phyloP scores from a whole-genome alignment of 2,888 invertebrate species.

The Thyatira batis region DNA sequence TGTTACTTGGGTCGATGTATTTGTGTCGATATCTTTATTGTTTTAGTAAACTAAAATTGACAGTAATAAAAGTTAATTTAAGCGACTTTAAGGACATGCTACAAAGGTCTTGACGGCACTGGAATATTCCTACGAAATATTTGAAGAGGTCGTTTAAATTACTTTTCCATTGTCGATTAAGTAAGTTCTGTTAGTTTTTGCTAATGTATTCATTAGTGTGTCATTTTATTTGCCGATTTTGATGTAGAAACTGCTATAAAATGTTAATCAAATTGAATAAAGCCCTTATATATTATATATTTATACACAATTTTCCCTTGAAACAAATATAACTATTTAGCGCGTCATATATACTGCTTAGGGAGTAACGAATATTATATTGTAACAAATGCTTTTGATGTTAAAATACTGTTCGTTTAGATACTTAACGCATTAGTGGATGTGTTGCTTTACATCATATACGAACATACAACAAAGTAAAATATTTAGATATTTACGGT shows the following conservation, averaged over 20 bases:
- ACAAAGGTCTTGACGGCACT: not conserved
- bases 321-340: conserved; percentile 24
- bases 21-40: not conserved
- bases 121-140: not conserved
- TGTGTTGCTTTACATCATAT: conserved; percentile 52
- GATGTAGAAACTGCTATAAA: not conserved
- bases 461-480: conserved; percentile 31
- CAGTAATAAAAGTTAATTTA: not conserved
- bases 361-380: conserved; percentile 29
- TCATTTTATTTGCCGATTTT: not conserved
- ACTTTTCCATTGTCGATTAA: not conserved
- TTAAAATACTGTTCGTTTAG: conserved; percentile 45
- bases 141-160: not conserved
- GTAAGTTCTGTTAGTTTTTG: not conserved
- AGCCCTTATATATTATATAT: not conserved
- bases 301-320: not conserved
- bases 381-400: conserved; percentile 56
- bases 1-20: not conserved
- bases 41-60: not conserved
- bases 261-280: not conserved
- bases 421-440: conserved; percentile 35
- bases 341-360: conserved; percentile 42
- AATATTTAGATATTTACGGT: conserved; percentile 47
- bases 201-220: not conserved
- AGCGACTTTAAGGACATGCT: no score